phyloP scores from a whole-genome alignment of 2,797 vertebrate species.

The Hozukius guyotensis region DNA sequence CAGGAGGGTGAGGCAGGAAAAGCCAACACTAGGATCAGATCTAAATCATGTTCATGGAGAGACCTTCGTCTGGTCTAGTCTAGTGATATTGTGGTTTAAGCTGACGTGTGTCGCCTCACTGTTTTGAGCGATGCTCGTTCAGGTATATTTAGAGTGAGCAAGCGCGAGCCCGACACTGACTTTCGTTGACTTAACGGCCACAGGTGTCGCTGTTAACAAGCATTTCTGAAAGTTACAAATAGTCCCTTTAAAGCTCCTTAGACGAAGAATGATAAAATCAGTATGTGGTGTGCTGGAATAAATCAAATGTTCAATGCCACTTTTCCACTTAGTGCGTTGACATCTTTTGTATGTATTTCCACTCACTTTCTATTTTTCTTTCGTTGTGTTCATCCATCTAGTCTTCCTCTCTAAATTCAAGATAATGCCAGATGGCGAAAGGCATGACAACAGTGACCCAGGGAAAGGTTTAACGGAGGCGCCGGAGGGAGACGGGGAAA shows the following conservation, averaged over 20 bases:
- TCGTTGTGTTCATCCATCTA: constrained; percentile 39
- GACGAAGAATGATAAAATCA: background rate
- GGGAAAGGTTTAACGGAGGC: background rate
- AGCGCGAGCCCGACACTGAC: too few relatives aligned
- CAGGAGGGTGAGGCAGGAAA: too few relatives aligned
- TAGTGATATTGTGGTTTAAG: too few relatives aligned
- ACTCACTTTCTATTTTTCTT: background rate
- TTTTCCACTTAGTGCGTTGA: background rate
- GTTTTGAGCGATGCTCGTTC: too few relatives aligned
- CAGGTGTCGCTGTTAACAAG: too few relatives aligned
- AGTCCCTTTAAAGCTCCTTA: background rate
- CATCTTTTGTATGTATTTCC: background rate
- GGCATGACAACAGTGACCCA: background rate
- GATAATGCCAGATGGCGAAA: constrained; percentile 79
- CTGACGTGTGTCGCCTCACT: too few relatives aligned
- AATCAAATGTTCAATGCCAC: background rate
- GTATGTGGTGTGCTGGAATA: background rate
- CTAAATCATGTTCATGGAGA: too few relatives aligned
- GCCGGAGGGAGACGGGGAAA: background rate
- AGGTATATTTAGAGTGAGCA: too few relatives aligned
- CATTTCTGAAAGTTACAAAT: too few relatives aligned
- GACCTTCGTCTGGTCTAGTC: too few relatives aligned
- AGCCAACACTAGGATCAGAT: too few relatives aligned
- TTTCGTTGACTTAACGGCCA: too few relatives aligned
- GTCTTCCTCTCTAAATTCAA: constrained; percentile 92